These are phyloP conservation scores for Yponomeuta plumbellus DNA, from an alignment of 2,888 invertebrate genomes.

Conservation along the genomic window DNA sequence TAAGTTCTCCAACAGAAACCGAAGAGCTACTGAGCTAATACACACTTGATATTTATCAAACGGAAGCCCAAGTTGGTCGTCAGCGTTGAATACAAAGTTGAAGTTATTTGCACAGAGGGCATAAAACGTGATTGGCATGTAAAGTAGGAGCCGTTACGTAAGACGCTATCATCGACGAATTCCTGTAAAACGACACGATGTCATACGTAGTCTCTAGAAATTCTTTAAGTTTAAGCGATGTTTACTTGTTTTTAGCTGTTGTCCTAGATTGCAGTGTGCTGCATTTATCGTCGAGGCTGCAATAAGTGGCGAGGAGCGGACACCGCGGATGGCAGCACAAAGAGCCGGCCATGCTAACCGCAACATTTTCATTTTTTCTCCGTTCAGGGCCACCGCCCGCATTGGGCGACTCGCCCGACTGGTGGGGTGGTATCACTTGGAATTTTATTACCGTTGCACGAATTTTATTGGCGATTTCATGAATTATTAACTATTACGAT, in stretches of 20 bases:
- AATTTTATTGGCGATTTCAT: conserved; percentile 37
- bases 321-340: conserved; percentile 3
- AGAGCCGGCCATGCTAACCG: conserved; percentile 36
- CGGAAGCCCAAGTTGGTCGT: conserved; percentile 34
- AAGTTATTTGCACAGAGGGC: conserved; percentile 33
- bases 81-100: conserved; percentile 39
- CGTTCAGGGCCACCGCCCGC: conserved; percentile 41
- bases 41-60: conserved; percentile 28
- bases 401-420: conserved; percentile 42
- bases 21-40: background rate
- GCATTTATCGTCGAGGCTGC: background rate
- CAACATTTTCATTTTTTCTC: conserved; percentile 53
- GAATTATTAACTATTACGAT: conserved; percentile 25
- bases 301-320: background rate
- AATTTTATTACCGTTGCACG: conserved; percentile 48
- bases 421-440: conserved; percentile 34
- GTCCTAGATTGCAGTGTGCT: conserved; percentile 1
- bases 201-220: background rate
- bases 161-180: conserved; percentile 47
- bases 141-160: conserved; percentile 48
- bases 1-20: background rate
- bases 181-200: conserved; percentile 39
- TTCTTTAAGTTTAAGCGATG: background rate
- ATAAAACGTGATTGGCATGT: conserved; percentile 49
- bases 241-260: background rate